Evolutionary conservation across 2,797 vertebrate genomes (phyloP).

Genomic region (Paguma larvata): DNA sequence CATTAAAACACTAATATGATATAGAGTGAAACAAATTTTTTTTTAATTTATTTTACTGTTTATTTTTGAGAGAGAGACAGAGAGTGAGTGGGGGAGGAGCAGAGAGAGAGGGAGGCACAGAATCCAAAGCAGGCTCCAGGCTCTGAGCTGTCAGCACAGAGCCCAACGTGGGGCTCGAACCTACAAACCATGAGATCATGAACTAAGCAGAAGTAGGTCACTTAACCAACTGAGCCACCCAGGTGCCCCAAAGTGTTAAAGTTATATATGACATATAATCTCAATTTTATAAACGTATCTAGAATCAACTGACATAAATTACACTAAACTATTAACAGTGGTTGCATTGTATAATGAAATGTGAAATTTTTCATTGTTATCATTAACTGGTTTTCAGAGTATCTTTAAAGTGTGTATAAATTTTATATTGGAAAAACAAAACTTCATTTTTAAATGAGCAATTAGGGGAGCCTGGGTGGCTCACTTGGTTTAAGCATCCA

Average conservation of each 20-base stretch:
- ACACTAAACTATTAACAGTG: not conserved
- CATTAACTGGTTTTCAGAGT: not conserved
- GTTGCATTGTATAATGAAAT: not conserved
- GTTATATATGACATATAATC: not conserved
- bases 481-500: no score
- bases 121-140: no score
- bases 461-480: no score
- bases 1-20: not conserved
- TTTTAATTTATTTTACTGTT: no score
- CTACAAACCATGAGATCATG: no score
- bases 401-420: not conserved
- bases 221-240: no score
- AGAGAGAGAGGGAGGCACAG: no score
- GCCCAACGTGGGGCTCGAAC: no score
- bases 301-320: not conserved
- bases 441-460: not conserved
- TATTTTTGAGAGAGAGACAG: no score
- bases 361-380: not conserved
- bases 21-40: not conserved
- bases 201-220: no score
- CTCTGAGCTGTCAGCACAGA: no score
- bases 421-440: not conserved
- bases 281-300: not conserved
- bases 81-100: no score
- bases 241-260: not conserved